Evolutionary conservation across 30 jellyfish, hydroid and myxozoan genomes (phyloP).

Genomic region (Nemopilema nomurai): DNA sequence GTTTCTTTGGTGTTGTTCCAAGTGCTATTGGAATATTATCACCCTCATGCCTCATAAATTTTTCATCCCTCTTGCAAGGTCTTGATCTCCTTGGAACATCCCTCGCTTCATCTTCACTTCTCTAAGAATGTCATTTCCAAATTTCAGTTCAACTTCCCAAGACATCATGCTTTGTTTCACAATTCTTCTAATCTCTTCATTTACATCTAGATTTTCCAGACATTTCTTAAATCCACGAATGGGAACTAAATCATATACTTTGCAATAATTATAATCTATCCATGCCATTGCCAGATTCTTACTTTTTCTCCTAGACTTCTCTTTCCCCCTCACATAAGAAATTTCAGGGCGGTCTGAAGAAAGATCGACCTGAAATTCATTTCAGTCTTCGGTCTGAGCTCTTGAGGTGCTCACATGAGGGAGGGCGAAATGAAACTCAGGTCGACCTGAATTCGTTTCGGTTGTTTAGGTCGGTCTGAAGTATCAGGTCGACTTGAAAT

Average conservation of each 20-base stretch:
- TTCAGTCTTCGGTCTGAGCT: too few species aligned
- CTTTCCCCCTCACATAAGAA: too few species aligned
- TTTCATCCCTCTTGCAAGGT: neutral
- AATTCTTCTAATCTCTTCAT: constrained; percentile 36
- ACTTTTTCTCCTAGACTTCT: too few species aligned
- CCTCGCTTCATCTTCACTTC: constrained; percentile 11
- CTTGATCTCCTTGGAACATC: constrained; percentile 24
- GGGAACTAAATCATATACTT: neutral
- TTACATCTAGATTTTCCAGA: constrained; percentile 28
- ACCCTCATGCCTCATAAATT: too few species aligned
- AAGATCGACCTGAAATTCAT: neutral
- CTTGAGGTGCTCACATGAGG: constrained; percentile 14
- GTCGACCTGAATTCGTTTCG: constrained; percentile 11
- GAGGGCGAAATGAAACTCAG: constrained; percentile 21
- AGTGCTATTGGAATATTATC: too few species aligned
- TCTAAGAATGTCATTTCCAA: constrained; percentile 26
- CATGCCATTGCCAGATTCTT: neutral
- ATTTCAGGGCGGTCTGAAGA: too few species aligned
- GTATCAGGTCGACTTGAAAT: neutral
- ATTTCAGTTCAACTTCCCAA: constrained; percentile 34
- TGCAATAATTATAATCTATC: neutral
- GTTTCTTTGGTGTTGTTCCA: too few species aligned
- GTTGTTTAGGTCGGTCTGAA: constrained; percentile 10
- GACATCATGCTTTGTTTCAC: constrained; percentile 23
- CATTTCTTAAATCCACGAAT: neutral